phyloP scores from a whole-genome alignment of 2,113 vertebrate genomes.

The Trichechus manatus region DNA sequence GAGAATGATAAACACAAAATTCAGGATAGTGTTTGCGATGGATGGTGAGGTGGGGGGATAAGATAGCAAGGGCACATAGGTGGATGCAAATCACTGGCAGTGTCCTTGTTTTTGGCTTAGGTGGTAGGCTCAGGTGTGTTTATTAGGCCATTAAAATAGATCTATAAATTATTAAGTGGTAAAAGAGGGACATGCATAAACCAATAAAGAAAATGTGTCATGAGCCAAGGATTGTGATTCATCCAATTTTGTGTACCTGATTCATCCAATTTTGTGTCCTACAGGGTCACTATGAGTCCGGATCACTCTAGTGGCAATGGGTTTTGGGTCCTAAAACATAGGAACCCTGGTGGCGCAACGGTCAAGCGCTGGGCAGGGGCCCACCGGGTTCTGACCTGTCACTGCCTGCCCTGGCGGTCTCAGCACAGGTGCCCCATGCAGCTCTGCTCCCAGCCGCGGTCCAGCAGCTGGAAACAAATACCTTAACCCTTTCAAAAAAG shows the following conservation, averaged over 20 bases:
- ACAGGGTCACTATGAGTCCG: no score
- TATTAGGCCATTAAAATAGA: neutral
- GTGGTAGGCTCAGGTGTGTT: neutral
- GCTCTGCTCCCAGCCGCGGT: no score
- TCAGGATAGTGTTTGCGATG: neutral
- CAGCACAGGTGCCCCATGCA: no score
- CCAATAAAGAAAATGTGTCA: neutral
- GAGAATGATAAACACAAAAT: neutral
- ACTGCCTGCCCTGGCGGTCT: no score
- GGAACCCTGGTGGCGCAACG: no score
- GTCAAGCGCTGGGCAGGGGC: no score
- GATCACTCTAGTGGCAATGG: no score
- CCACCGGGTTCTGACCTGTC: no score
- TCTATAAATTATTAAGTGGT: neutral
- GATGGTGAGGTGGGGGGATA: neutral
- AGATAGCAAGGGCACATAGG: neutral
- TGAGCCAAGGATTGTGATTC: neutral
- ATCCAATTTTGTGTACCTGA: neutral
- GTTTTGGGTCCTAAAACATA: no score
- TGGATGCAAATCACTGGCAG: neutral
- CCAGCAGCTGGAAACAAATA: neutral
- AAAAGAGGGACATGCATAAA: neutral
- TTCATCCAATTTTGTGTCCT: no score
- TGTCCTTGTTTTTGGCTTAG: neutral
- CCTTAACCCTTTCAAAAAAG: neutral